Percentiles rank a stretch among this genome's conserved stretches.
phyloP scores from a whole-genome alignment of 2,113 vertebrate species.

The Grammomys dolichurus region DNA sequence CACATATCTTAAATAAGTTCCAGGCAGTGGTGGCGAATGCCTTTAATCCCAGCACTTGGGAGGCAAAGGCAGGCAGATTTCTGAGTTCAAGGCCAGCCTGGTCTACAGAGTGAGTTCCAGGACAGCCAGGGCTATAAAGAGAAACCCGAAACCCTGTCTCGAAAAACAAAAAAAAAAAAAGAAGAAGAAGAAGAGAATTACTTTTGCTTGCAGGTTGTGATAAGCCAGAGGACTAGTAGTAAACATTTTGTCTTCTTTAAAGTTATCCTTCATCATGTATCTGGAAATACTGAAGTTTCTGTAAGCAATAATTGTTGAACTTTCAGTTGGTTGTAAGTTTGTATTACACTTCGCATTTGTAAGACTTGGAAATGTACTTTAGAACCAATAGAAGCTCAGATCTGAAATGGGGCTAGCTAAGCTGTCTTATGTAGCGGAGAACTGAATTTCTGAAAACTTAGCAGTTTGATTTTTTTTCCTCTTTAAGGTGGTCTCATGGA shows the following conservation, averaged over 20 bases:
- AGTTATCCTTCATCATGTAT: conserved; percentile 30
- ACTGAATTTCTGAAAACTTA: conserved; percentile 57
- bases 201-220: conserved; percentile 17
- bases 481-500: conserved; percentile 98
- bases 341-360: not conserved
- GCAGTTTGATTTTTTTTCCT: conserved; percentile 4
- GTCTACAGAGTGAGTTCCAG: no score
- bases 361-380: conserved; percentile 45
- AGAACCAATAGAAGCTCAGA: not conserved
- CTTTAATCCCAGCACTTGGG: no score
- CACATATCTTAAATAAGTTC: not conserved
- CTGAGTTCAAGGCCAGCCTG: no score
- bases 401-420: not conserved
- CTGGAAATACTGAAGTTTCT: conserved; percentile 50
- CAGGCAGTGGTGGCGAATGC: no score
- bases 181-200: not conserved
- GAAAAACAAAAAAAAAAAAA: no score
- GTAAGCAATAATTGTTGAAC: conserved; percentile 9
- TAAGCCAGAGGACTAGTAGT: not conserved
- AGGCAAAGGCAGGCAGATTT: no score
- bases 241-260: conserved; percentile 36
- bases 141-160: no score
- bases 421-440: conserved; percentile 36
- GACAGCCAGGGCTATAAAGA: no score
- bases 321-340: conserved; percentile 37